These are phyloP conservation scores for Potorous gilbertii DNA, from an alignment of 2,797 vertebrate genomes.

Conservation along the genomic window DNA sequence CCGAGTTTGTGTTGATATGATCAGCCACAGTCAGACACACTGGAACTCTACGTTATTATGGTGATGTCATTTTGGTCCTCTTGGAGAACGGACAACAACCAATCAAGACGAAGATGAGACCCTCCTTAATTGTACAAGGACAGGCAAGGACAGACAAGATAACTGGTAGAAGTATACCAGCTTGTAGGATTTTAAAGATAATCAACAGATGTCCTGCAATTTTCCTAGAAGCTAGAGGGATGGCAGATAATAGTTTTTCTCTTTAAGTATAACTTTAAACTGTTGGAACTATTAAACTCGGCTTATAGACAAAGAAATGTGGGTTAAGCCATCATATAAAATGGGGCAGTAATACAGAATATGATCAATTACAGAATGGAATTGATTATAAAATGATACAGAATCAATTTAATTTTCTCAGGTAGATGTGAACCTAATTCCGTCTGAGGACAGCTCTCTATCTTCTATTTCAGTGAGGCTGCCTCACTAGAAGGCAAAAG, in stretches of 20 bases:
- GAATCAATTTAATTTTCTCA: background rate
- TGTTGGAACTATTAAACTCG: background rate
- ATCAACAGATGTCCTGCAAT: background rate
- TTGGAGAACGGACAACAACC: too few relatives aligned
- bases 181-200: background rate
- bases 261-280: background rate
- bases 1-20: too few relatives aligned
- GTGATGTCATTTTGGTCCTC: too few relatives aligned
- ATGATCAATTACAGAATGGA: background rate
- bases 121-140: too few relatives aligned
- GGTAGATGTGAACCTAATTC: background rate
- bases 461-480: background rate
- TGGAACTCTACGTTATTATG: too few relatives aligned
- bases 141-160: background rate
- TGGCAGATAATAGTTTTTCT: background rate
- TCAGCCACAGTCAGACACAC: too few relatives aligned
- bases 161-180: background rate
- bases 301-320: background rate
- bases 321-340: background rate
- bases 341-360: background rate
- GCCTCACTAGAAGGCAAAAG: background rate
- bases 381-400: background rate
- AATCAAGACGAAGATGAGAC: background rate
- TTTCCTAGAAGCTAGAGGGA: background rate
- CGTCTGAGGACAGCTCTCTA: background rate